Percentiles rank a stretch among this genome's conserved stretches.
Evolutionary conservation across 2,113 vertebrate species (phyloP).

Genomic region (Eublepharis macularius): DNA sequence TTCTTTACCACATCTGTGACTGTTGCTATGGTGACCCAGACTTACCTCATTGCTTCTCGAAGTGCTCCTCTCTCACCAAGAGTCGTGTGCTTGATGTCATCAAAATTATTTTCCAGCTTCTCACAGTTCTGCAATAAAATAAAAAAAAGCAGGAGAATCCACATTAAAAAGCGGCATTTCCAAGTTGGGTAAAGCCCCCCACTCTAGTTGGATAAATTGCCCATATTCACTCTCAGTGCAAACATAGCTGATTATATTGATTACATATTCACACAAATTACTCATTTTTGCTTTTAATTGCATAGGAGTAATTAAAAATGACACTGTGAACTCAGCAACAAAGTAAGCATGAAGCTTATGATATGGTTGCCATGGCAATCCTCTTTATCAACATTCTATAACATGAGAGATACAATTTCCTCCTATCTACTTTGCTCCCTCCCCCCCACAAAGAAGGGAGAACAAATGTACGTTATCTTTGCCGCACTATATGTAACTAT

Average conservation of each 20-base stretch:
- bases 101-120: constrained; percentile 96
- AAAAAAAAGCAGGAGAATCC: constrained; percentile 49
- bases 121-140: constrained; percentile 79
- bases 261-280: constrained; percentile 65
- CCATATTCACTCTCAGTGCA: constrained; percentile 42
- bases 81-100: constrained; percentile 96
- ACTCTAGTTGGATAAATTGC: constrained; percentile 54
- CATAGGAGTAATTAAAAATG: constrained; percentile 77
- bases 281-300: constrained; percentile 68
- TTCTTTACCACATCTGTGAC: constrained; percentile 88
- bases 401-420: constrained; percentile 32
- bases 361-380: constrained; percentile 75
- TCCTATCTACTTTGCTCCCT: background rate
- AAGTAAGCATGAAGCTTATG: constrained; percentile 72
- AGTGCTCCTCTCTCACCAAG: constrained; percentile 91
- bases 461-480: constrained; percentile 8
- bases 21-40: constrained; percentile 90
- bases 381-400: constrained; percentile 65
- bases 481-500: background rate
- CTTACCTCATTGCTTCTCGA: constrained; percentile 93
- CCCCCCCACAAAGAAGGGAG: background rate
- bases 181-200: constrained; percentile 5
- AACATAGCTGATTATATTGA: constrained; percentile 62
- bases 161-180: constrained; percentile 44
- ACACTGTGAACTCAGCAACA: constrained; percentile 74